phyloP scores from a whole-genome alignment of 1,140 invertebrate species.

The Apolygus lucorum region DNA sequence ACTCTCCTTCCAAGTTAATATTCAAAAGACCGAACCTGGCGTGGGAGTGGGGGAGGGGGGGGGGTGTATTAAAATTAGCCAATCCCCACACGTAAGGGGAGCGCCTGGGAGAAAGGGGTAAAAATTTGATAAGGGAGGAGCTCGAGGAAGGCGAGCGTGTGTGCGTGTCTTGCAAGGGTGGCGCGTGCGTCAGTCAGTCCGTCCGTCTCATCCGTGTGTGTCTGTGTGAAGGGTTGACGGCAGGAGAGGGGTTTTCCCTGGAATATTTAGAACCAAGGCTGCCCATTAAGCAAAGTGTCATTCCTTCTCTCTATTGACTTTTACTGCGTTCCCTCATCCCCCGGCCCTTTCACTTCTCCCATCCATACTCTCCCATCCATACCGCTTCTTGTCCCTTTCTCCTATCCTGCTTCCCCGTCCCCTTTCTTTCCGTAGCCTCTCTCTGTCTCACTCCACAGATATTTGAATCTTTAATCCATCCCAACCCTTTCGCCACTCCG shows the following conservation, averaged over 20 bases:
- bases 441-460: constrained; percentile 13
- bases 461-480: constrained; percentile 13
- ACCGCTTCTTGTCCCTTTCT: background rate
- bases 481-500: constrained; percentile 3
- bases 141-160: constrained; percentile 8
- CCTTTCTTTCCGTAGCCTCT: too few relatives aligned
- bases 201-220: background rate
- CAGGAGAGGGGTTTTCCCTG: too few relatives aligned
- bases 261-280: constrained; percentile 24
- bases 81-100: constrained; percentile 24
- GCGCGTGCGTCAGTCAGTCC: background rate
- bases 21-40: background rate
- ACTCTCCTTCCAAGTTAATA: constrained; percentile 14
- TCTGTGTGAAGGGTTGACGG: constrained; percentile 7
- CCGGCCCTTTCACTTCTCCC: background rate
- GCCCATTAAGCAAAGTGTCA: constrained; percentile 27
- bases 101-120: constrained; percentile 16
- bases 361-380: background rate
- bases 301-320: constrained; percentile 27
- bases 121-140: constrained; percentile 23
- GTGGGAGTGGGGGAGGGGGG: background rate
- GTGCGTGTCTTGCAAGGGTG: constrained; percentile 8
- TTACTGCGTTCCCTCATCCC: constrained; percentile 16
- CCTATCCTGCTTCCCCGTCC: background rate
- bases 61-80: constrained; percentile 25